phyloP scores from a whole-genome alignment of 2,113 vertebrate genomes.

The Melanerpes aurifrons region DNA sequence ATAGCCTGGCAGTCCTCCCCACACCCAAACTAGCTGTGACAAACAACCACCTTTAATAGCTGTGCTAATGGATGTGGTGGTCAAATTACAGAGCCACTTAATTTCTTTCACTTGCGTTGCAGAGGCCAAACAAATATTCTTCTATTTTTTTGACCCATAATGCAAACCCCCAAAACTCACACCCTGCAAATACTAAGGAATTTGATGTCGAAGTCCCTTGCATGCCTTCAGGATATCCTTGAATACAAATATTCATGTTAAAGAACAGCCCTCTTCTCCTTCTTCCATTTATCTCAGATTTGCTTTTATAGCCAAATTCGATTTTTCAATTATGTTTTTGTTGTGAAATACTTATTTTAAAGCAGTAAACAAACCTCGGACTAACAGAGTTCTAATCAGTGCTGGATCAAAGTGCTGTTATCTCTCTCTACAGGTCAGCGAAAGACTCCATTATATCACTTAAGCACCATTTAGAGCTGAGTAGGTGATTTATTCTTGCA shows the following conservation, averaged over 20 bases:
- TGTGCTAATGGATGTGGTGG: neutral
- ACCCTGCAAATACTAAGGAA: neutral
- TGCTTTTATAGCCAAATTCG: neutral
- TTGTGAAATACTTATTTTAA: neutral
- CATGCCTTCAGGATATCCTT: neutral
- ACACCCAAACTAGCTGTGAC: neutral
- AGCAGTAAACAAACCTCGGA: neutral
- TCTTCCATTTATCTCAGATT: neutral
- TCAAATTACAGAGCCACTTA: neutral
- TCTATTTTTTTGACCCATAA: neutral
- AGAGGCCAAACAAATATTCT: neutral
- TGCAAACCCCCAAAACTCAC: neutral
- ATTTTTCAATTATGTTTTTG: neutral
- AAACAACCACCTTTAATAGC: neutral
- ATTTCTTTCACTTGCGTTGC: neutral
- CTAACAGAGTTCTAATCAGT: slow-evolving; percentile 1
- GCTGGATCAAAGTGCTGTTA: slow-evolving; percentile 4
- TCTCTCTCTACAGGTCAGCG: neutral
- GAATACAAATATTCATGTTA: neutral
- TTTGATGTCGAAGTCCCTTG: neutral
- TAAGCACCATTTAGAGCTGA: slow-evolving; percentile 1
- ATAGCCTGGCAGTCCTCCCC: neutral
- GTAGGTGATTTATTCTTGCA: slow-evolving; percentile 26
- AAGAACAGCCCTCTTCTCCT: neutral
- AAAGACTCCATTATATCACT: neutral